Percentiles rank a stretch among this genome's conserved stretches.
These are phyloP conservation scores for Sinocyclocheilus maitianheensis DNA, from an alignment of 2,113 vertebrate genomes.

Conservation along the genomic window DNA sequence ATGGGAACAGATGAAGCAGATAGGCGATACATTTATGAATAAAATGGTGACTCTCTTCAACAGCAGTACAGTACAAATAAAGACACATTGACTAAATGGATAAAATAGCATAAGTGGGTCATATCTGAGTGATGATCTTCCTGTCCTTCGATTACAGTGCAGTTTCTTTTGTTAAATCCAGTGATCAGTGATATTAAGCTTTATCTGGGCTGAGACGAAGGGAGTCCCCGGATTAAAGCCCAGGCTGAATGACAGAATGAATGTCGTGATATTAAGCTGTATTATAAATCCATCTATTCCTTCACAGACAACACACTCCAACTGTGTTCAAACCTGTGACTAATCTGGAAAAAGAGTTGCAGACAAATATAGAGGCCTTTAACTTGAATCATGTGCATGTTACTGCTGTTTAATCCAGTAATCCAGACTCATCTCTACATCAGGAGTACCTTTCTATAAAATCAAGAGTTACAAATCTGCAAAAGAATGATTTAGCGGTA, in stretches of 20 bases:
- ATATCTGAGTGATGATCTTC: constrained; percentile 1
- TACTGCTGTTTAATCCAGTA: constrained; percentile 6
- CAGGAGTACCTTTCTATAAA: not conserved
- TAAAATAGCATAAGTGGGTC: not conserved
- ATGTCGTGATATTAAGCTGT: not conserved
- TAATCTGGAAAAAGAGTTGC: not conserved
- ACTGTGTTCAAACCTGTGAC: not conserved
- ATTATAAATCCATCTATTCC: not conserved
- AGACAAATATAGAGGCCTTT: not conserved
- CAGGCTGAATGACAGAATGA: not conserved
- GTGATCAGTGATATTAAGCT: constrained; percentile 34
- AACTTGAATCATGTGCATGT: not conserved
- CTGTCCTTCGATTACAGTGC: constrained; percentile 15
- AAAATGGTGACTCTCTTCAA: no score
- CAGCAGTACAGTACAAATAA: not conserved
- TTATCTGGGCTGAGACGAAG: constrained; percentile 16
- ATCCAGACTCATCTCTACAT: not conserved
- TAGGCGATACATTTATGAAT: no score
- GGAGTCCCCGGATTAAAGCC: constrained; percentile 32
- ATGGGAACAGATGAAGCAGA: not conserved
- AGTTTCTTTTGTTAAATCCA: constrained; percentile 20
- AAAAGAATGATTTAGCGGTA: not conserved
- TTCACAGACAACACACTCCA: not conserved
- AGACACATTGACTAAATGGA: not conserved
- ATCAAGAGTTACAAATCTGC: not conserved